Conservation (phyloP, 2,113 vertebrate genomes). For the Pagrus major region DNA sequence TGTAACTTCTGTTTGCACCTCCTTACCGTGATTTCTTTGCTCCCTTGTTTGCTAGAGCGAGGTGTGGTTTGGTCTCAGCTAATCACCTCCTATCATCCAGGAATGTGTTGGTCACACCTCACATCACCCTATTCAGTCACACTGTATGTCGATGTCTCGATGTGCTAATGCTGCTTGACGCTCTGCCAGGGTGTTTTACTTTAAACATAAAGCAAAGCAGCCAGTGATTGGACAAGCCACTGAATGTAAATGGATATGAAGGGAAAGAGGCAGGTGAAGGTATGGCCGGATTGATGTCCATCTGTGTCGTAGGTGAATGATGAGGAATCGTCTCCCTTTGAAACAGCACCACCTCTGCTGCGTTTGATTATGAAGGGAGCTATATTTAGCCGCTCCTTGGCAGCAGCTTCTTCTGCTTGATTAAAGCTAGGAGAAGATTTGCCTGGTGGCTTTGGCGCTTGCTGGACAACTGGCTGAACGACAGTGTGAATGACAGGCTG, state of each 20-base stretch:
- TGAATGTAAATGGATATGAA: not conserved
- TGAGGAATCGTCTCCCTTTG: conserved; percentile 6
- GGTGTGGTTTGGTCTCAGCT: not conserved
- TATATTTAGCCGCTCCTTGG: conserved; percentile 64
- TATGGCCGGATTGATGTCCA: not conserved
- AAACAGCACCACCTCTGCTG: conserved; percentile 25
- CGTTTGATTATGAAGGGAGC: conserved; percentile 54
- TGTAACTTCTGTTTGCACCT: not conserved
- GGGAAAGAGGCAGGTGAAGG: not conserved
- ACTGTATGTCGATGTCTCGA: too few species aligned
- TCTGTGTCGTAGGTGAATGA: not conserved
- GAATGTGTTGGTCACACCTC: not conserved
- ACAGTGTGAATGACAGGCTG: conserved; percentile 36
- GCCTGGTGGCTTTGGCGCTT: conserved; percentile 43
- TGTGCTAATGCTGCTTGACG: not conserved
- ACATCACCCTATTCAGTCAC: not conserved
- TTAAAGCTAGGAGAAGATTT: conserved; percentile 63
- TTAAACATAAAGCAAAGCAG: not conserved
- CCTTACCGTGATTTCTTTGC: not conserved
- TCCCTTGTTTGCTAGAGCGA: not conserved
- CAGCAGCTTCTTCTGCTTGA: conserved; percentile 65
- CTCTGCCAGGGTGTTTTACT: not conserved
- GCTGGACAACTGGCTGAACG: conserved; percentile 31
- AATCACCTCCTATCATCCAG: not conserved
- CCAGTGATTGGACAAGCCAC: not conserved